Conservation (phyloP, 2,113 vertebrate genomes). For the Orcinus orca region DNA sequence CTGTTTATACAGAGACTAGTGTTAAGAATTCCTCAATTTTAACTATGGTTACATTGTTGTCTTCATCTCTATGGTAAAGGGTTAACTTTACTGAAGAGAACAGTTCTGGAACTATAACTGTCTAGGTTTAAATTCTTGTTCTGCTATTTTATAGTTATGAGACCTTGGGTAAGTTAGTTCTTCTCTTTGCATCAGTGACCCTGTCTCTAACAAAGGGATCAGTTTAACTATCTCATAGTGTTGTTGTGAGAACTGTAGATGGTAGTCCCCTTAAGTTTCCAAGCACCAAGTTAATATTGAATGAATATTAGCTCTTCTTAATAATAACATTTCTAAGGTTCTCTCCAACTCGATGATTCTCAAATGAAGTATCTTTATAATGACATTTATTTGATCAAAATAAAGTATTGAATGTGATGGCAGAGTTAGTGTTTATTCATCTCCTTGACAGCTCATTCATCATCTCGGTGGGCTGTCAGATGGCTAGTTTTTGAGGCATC, state of each 20-base stretch:
- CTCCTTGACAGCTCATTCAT: slow-evolving; percentile 59
- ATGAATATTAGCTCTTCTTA: slow-evolving; percentile 44
- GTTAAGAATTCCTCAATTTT: background rate
- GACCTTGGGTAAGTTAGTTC: background rate
- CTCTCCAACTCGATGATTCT: slow-evolving; percentile 51
- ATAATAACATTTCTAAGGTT: slow-evolving; percentile 40
- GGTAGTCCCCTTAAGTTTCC: background rate
- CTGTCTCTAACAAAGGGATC: background rate
- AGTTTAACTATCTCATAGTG: background rate
- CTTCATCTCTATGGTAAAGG: background rate
- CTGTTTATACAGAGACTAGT: background rate
- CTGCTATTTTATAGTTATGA: background rate
- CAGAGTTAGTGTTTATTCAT: slow-evolving; percentile 61
- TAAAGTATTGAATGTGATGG: slow-evolving; percentile 55
- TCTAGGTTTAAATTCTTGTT: background rate
- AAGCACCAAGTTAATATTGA: background rate
- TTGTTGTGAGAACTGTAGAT: background rate
- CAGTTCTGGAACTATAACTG: background rate
- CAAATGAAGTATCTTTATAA: slow-evolving; percentile 50
- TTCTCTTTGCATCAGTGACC: background rate
- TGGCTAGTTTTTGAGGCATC: background rate
- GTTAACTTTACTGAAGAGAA: background rate
- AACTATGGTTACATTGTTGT: background rate
- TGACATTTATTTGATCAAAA: slow-evolving; percentile 69
- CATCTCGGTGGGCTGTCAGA: background rate